These are phyloP conservation scores for Acronicta leporina DNA, from an alignment of 2,888 invertebrate genomes.

Conservation along the genomic window DNA sequence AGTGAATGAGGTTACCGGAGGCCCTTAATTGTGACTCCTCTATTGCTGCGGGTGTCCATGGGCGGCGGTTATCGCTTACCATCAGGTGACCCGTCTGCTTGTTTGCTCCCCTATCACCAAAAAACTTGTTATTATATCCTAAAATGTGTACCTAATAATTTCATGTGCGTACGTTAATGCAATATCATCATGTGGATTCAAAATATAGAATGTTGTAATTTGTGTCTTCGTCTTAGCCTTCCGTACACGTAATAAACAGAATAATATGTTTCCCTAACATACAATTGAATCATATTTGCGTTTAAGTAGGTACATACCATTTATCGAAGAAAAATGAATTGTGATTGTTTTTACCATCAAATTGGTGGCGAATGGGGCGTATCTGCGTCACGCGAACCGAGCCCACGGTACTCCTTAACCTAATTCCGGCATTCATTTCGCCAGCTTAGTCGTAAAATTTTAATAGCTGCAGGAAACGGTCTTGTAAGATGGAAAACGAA, in stretches of 20 bases:
- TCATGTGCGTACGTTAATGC: no score
- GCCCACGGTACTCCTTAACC: constrained; percentile 81
- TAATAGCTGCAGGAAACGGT: constrained; percentile 82
- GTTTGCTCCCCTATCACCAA: no score
- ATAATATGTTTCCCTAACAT: constrained; percentile 10
- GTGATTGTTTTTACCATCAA: constrained; percentile 70
- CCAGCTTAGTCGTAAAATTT: constrained; percentile 87
- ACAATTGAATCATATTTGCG: constrained; percentile 30
- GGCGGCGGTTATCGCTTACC: no score
- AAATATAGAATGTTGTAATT: not conserved
- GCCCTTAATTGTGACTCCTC: no score
- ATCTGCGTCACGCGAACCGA: constrained; percentile 76
- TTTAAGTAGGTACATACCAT: constrained; percentile 18
- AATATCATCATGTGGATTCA: no score
- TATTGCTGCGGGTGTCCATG: no score
- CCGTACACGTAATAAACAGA: constrained; percentile 6
- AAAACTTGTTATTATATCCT: no score
- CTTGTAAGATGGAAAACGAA: constrained; percentile 73
- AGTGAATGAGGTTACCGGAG: no score
- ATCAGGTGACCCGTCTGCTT: no score
- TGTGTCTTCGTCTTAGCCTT: not conserved
- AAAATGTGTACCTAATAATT: no score
- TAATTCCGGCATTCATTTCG: constrained; percentile 86
- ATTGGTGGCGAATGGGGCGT: constrained; percentile 69
- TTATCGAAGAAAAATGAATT: constrained; percentile 60